Percentiles rank a stretch among this genome's conserved stretches.
Evolutionary conservation across 2,888 invertebrate genomes (phyloP).

Genomic region (Meganola albula): DNA sequence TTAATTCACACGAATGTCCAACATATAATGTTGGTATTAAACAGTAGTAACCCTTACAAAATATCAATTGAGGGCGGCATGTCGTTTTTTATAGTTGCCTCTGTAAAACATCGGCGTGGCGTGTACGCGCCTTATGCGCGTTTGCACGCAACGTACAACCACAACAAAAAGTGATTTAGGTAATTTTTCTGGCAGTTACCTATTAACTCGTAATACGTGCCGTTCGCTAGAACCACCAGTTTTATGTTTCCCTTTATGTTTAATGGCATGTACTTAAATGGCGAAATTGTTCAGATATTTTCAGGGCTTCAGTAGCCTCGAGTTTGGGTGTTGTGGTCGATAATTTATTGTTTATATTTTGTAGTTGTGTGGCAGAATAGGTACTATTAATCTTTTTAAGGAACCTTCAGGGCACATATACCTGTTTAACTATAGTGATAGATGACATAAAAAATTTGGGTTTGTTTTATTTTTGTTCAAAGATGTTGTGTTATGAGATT

Average conservation of each 20-base stretch:
- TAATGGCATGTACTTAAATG: conserved; percentile 33
- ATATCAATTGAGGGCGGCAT: conserved; percentile 67
- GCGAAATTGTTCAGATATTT: conserved; percentile 26
- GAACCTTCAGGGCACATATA: too few species aligned
- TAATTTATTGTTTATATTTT: conserved; percentile 11
- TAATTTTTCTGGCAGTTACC: conserved; percentile 39
- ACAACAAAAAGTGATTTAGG: conserved; percentile 50
- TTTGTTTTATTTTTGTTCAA: too few species aligned
- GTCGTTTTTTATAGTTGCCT: conserved; percentile 64
- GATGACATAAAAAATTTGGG: too few species aligned
- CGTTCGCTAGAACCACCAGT: conserved; percentile 27
- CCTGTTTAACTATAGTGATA: too few species aligned
- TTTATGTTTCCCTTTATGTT: conserved; percentile 39
- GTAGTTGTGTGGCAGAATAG: conserved; percentile 11
- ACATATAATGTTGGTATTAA: conserved; percentile 41
- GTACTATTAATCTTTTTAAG: conserved; percentile 7
- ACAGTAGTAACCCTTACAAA: conserved; percentile 62
- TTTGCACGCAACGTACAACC: conserved; percentile 60
- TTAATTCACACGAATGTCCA: conserved; percentile 21
- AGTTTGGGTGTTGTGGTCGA: conserved; percentile 9
- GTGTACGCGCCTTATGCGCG: conserved; percentile 59
- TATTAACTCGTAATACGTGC: conserved; percentile 38
- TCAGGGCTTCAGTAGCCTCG: conserved; percentile 18
- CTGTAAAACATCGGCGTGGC: conserved; percentile 68
- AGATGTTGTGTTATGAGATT: too few species aligned